phyloP scores from a whole-genome alignment of 2,888 invertebrate genomes.

The Mongoloraphidia duomilia region DNA sequence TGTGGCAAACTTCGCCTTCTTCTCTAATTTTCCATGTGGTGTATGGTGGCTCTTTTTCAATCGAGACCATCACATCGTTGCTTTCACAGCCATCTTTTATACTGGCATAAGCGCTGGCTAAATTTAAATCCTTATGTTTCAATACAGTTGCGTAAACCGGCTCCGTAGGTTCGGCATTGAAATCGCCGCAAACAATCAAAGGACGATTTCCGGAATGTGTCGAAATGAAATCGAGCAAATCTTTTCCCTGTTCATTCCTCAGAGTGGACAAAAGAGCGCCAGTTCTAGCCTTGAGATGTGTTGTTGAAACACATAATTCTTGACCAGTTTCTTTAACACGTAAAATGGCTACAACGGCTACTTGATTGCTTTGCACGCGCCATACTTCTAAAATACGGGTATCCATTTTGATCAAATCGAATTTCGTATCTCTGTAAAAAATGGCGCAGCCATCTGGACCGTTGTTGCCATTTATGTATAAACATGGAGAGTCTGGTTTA shows the following conservation, averaged over 20 bases:
- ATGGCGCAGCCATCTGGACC: slow-evolving; percentile 70
- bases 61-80: slow-evolving; percentile 17
- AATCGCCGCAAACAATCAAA: slow-evolving; percentile 55
- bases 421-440: slow-evolving; percentile 49
- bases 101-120: slow-evolving; percentile 40
- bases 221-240: slow-evolving; percentile 41
- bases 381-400: slow-evolving; percentile 52
- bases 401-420: slow-evolving; percentile 41
- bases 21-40: slow-evolving; percentile 66
- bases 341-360: slow-evolving; percentile 43
- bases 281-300: slow-evolving; percentile 58
- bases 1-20: slow-evolving; percentile 55
- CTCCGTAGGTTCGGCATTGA: slow-evolving; percentile 60
- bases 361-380: slow-evolving; percentile 59
- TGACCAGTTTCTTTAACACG: slow-evolving; percentile 37
- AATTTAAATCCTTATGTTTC: slow-evolving; percentile 26
- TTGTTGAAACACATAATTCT: slow-evolving; percentile 51
- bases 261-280: slow-evolving; percentile 50
- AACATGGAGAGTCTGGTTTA: slow-evolving; percentile 64
- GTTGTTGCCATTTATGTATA: slow-evolving; percentile 53
- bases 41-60: slow-evolving; percentile 46
- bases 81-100: slow-evolving; percentile 10
- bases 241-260: slow-evolving; percentile 56
- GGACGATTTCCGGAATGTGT: slow-evolving; percentile 36
- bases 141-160: slow-evolving; percentile 49